Evolutionary conservation across 2,888 invertebrate species (phyloP), one percentile per base, ranked within the genome.

Genomic region (Nymphalis urticae): DNA sequence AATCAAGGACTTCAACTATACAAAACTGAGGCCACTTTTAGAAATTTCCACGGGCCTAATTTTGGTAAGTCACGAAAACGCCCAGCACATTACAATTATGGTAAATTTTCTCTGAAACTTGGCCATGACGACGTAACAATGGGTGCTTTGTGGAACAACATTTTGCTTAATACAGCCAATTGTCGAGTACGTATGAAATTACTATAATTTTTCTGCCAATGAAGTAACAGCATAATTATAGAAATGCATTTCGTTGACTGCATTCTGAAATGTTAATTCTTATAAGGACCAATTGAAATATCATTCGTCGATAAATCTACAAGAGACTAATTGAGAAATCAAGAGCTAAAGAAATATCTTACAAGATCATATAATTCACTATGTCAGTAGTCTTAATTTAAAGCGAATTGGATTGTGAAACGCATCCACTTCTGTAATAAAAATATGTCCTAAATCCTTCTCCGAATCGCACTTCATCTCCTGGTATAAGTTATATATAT

Each of bases 41-140:
- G 59, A 67, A 58, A 69, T 71, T 64, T 62, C 62, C 60, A 53
- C 54, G 51, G 62, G 50, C 67, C 58, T 72, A 73, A 73, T 73
- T 71, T 62, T 48, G 54, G 64, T 71, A 53, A 72, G 73, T 73
- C 73, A 73, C 70, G 73, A 67, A 64, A 62, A 67, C 42, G 42
- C 21, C 24, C 48, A 58, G 65, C 67, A 68, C 65, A 48, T 36
- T 66, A 72, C 64, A 73, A 73, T 71, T 73, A 73, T 69, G 73
- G 65, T 42, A 53, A 69, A 71, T 69, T 66, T 71, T 63, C 71
- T 53, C 48, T 64, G 73, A 67, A 72, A 72, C 70, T 70, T 72
- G 68, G 70, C 58, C 67, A 68, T 63, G 65, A 48, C 58, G 48
- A 62, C 13, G 32, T 72, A 67, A 72, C 70, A 70, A 72, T 72